Evolutionary conservation across 2,113 vertebrate genomes (phyloP).

Genomic region (Passer domesticus): DNA sequence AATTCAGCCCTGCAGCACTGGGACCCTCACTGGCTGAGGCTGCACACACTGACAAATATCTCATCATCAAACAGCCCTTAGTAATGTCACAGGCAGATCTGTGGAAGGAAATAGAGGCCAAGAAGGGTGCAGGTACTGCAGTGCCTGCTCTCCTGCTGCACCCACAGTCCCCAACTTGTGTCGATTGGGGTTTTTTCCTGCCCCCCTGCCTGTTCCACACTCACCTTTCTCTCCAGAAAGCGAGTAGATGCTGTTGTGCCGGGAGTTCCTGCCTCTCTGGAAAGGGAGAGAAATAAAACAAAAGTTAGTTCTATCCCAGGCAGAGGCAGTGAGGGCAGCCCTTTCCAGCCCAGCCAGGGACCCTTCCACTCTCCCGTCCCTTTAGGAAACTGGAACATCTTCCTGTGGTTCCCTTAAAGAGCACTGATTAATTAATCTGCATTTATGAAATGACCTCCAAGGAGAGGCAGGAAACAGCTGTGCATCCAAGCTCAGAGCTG

Average conservation of each 20-base stretch:
- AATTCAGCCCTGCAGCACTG: accelerated
- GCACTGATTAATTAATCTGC: not conserved
- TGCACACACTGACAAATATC: accelerated
- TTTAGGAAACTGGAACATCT: not conserved
- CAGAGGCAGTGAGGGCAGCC: not conserved
- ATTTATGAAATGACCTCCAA: not conserved
- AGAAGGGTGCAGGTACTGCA: not conserved
- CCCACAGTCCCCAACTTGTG: accelerated
- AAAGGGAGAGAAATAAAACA: not conserved
- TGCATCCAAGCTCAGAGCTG: not conserved
- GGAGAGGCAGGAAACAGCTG: not conserved
- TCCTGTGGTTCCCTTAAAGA: not conserved
- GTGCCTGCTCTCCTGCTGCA: not conserved
- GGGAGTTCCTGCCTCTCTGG: slow-evolving; percentile 46
- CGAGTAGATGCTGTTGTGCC: slow-evolving; percentile 46
- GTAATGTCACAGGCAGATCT: not conserved
- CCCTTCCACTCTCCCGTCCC: not conserved
- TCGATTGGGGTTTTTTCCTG: not conserved
- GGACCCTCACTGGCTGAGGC: not conserved
- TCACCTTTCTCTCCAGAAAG: slow-evolving; percentile 54
- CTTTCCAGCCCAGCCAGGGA: not conserved
- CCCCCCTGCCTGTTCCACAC: not conserved
- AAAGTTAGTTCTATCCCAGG: accelerated
- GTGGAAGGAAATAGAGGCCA: not conserved
- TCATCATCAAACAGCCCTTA: not conserved